Percentiles rank a stretch among this genome's conserved stretches.
Evolutionary conservation across 2,113 vertebrate genomes (phyloP).

Genomic region (human (Homo sapiens)): DNA sequence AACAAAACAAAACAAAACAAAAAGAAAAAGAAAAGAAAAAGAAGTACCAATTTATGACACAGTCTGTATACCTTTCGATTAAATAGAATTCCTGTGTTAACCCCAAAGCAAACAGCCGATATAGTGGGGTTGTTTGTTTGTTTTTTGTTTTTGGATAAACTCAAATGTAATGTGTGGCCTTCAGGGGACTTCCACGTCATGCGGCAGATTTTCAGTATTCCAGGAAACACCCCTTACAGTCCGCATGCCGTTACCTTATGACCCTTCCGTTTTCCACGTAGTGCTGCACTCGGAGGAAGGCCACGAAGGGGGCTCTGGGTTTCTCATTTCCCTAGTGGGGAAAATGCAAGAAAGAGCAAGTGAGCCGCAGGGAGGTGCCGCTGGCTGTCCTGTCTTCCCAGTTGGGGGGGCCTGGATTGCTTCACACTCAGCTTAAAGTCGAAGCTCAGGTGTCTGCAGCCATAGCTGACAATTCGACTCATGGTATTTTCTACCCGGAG

Average conservation of each 20-base stretch:
- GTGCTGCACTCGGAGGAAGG: constrained; percentile 92
- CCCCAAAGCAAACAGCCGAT: background rate
- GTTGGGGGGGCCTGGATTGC: no score
- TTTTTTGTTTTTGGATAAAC: background rate
- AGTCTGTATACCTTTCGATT: background rate
- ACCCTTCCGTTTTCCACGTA: constrained; percentile 93
- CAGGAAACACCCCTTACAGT: fast-evolving
- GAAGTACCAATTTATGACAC: background rate
- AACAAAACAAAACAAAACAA: no score
- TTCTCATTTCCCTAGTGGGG: constrained; percentile 83
- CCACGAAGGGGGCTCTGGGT: constrained; percentile 86
- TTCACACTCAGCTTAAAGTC: no score
- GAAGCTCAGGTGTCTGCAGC: no score
- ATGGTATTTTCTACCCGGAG: no score
- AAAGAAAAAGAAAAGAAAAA: no score
- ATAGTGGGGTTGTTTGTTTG: background rate
- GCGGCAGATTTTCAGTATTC: fast-evolving
- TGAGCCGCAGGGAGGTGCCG: no score
- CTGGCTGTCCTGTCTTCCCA: no score
- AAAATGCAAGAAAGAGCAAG: background rate
- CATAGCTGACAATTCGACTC: no score
- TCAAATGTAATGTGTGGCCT: background rate
- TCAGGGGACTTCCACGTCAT: background rate
- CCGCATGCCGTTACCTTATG: constrained; percentile 83
- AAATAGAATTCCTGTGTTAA: background rate